These are phyloP conservation scores for Micrasema minimum DNA, from an alignment of 1,140 invertebrate species.

Conservation along the genomic window DNA sequence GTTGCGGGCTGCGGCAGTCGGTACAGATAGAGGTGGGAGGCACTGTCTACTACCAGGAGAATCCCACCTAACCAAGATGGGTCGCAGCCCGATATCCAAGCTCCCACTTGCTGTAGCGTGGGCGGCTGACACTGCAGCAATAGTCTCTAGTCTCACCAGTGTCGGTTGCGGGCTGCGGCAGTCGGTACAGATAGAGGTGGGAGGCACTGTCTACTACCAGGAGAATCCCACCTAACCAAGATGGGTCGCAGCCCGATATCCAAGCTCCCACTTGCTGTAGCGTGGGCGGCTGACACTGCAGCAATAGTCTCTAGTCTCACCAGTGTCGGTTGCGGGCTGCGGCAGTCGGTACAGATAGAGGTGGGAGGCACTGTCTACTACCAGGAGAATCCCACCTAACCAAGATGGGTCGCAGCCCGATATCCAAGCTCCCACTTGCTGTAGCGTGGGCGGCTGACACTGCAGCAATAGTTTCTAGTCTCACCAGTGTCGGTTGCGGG, in stretches of 20 bases:
- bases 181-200: slow-evolving; percentile 76
- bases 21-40: slow-evolving; percentile 78
- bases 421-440: no score
- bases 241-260: slow-evolving; percentile 77
- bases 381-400: no score
- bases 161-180: slow-evolving; percentile 71
- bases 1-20: slow-evolving; percentile 70
- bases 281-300: slow-evolving; percentile 43
- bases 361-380: no score
- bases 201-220: slow-evolving; percentile 79
- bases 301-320: no score
- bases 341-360: no score
- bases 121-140: slow-evolving; percentile 42
- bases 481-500: slow-evolving; percentile 71
- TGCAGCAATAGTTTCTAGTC: no score
- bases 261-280: slow-evolving; percentile 46
- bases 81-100: slow-evolving; percentile 72
- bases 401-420: no score
- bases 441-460: no score
- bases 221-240: slow-evolving; percentile 81
- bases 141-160: no score
- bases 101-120: slow-evolving; percentile 46
- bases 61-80: slow-evolving; percentile 82
- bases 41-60: slow-evolving; percentile 78
- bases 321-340: no score